These are phyloP conservation scores for Eurosta solidaginis DNA, from an alignment of 1,140 invertebrate species.

Conservation along the genomic window DNA sequence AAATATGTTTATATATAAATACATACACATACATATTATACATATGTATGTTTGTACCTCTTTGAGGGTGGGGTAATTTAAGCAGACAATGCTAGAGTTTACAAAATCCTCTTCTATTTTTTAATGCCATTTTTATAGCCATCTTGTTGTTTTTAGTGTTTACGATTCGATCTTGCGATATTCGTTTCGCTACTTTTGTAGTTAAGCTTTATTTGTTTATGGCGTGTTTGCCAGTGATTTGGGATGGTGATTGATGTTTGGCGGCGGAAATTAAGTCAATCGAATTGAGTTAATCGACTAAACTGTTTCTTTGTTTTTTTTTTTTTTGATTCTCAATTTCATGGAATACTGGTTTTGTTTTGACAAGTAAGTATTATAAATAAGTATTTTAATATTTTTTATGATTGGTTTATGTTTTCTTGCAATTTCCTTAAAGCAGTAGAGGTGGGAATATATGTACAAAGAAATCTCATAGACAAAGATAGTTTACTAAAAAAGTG, in stretches of 20 bases:
- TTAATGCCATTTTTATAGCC: slow-evolving; percentile 23
- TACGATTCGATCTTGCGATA: not conserved
- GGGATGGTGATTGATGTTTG: slow-evolving; percentile 38
- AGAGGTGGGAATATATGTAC: not conserved
- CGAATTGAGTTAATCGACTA: no score
- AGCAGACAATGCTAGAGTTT: not conserved
- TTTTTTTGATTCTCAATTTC: not conserved
- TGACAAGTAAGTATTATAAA: not conserved
- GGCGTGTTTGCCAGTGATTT: slow-evolving; percentile 54
- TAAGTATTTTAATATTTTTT: not conserved
- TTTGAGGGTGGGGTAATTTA: no score
- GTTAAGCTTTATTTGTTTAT: slow-evolving; percentile 48
- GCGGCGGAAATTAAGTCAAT: slow-evolving; percentile 21
- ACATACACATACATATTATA: not conserved
- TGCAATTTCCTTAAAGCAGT: not conserved
- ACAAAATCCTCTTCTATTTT: not conserved
- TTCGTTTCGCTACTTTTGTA: slow-evolving; percentile 4
- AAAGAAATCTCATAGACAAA: no score
- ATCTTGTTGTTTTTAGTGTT: slow-evolving; percentile 21
- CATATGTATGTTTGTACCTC: not conserved
- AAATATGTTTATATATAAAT: not conserved
- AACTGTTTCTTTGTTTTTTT: not conserved
- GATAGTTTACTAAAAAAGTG: no score
- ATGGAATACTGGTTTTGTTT: not conserved
- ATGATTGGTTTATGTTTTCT: not conserved